Evolutionary conservation across 53 echinoderm and acorn worm species (phyloP), one percentile per base, ranked within the genome.

Genomic region (Zoroaster sp.): DNA sequence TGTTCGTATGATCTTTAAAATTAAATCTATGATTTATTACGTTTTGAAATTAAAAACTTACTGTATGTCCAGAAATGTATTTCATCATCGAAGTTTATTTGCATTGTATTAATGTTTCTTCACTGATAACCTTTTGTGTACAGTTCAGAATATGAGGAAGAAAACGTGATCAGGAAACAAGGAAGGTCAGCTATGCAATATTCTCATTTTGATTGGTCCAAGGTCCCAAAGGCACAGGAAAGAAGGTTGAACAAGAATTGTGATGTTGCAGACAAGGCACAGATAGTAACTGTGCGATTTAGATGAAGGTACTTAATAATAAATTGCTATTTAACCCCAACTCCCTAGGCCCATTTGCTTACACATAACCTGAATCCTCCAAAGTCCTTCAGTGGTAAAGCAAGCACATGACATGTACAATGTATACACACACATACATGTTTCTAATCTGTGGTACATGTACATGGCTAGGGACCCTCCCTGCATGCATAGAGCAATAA

Each of bases 181-280:
- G 79, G 82, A 46, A 94, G 92, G 18, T 96, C 97, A 21, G 59
- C 93, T 40, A 95, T 96, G 97, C 95, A 96, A 59, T 96, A 92
- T 74, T 96, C 97, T 41, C 92, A 91, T 39, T 92, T 96, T 91
- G 97, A 96, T 49, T 96, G 97, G 97, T 93, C 97, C 3, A 93
- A 96, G 72, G 89, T 90, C 4, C 97, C 97, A 9, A 87, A 72
- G 17, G 93, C 89, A 8, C 92, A 96, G 40, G 95, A 95, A 34
- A 74, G 92, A 73, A 75, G 97, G 70, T 66, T 91, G 41, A 67
- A 93, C 18, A 91, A 89, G 32, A 41, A 59, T 35, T 32, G 23
- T 10, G 75, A 79, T 1, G 7, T 83, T 8, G 46, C 42, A 51
- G 83, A 71, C 15, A 89, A 87, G 45, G 89, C 95, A 66, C 93